Evolutionary conservation across 2,888 invertebrate species (phyloP).

Genomic region (Drosophila heteroneura): DNA sequence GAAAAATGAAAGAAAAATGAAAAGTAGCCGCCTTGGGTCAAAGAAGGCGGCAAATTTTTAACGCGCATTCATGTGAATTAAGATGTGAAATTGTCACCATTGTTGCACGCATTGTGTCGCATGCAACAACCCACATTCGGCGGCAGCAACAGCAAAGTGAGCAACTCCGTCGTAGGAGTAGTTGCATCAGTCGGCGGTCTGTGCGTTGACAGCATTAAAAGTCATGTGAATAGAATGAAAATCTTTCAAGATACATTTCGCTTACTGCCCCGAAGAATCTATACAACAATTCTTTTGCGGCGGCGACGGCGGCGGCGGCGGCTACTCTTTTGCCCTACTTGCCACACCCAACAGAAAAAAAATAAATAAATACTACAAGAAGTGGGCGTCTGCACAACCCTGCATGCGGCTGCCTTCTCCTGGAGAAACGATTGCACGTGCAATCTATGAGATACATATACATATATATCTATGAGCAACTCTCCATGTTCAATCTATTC

Average conservation of each 20-base stretch:
- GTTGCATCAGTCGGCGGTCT: conserved; percentile 56
- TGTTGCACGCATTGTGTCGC: conserved; percentile 64
- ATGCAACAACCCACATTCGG: conserved; percentile 54
- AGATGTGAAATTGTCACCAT: conserved; percentile 83
- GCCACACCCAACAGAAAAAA: conserved; percentile 67
- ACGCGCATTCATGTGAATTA: conserved; percentile 79
- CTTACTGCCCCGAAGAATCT: conserved; percentile 5
- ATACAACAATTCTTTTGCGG: conserved; percentile 24
- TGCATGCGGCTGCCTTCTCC: conserved; percentile 7
- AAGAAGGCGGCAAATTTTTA: conserved; percentile 63
- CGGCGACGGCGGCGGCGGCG: neutral
- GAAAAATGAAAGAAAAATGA: conserved; percentile 30
- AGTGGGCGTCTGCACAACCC: conserved; percentile 51
- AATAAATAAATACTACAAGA: neutral
- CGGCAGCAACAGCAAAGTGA: conserved; percentile 60
- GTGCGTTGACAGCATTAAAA: conserved; percentile 75
- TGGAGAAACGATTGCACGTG: conserved; percentile 6
- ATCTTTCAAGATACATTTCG: conserved; percentile 14
- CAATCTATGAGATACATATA: conserved; percentile 11
- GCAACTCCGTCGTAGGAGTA: conserved; percentile 27
- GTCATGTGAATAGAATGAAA: conserved; percentile 40
- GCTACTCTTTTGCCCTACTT: conserved; percentile 45
- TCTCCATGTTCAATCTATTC: neutral
- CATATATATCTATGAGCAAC: neutral
- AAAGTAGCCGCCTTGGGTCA: conserved; percentile 55